Base-by-base conservation (phyloP, 1,140 invertebrate species). In the Zaprionus ghesquierei region DNA sequence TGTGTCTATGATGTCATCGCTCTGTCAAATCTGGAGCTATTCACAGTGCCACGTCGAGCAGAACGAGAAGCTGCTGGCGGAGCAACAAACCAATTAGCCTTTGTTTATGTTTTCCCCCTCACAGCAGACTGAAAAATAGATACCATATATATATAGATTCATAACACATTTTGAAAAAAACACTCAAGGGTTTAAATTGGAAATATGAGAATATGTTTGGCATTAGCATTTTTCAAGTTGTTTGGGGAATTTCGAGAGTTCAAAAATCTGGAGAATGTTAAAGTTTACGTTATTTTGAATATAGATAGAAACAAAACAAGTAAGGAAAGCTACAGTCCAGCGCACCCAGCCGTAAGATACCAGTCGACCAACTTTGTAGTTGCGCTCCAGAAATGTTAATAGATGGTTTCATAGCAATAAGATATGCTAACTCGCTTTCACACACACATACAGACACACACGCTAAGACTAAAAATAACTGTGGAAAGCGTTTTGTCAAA, bases 1-100 rank as follows among this genome's bases (percentile, higher is more conserved):
- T 46, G 18, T 5, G 1, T n/a, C 61, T n/a, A 75, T 75, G 66
- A 75, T 75, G 66, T 69, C 71, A 74, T 69, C 65, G n/a, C 12
- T 41, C 35, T 41, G 35, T 41, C 35, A n/a, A 41, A 5, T 41
- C 58, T 61, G 65, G 46, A 63, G 69, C 69, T 33, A 12, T 51
- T 38, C 29, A 10, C 8, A 51, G 60, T 64, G 31, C 15, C 55
- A 33, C 12, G 22, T 49, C 50, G 53, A 74, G 41, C 68, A 70
- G 20, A 63, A 75, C 56, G 33, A 74, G 27, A 54, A 55, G 10
- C 49, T 27, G 20, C 23, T 18, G 23, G 10, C 25, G 53, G 38
- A 69, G 51, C 53, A 75, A 58, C 56, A 69, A 74, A 74, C 63
- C 60, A 68, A 66, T 54, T 55, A 51, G 38, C 41, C 56, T 25